phyloP scores from a whole-genome alignment of 2,113 vertebrate genomes.

The Lophochroa leadbeateri region DNA sequence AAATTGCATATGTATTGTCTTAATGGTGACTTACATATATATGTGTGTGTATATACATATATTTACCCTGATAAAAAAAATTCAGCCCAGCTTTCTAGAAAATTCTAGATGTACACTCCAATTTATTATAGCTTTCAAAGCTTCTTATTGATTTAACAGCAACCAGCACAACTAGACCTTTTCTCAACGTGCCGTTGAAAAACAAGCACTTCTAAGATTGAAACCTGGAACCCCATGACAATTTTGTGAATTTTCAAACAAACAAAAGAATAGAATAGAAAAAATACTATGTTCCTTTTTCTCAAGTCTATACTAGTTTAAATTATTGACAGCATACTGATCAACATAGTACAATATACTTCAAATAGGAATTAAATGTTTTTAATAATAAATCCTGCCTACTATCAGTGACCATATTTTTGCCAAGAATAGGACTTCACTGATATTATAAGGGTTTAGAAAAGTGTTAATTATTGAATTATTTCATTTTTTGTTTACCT shows the following conservation, averaged over 20 bases:
- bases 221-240: background rate
- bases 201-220: background rate
- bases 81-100: background rate
- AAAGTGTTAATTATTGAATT: background rate
- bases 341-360: background rate
- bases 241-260: background rate
- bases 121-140: background rate
- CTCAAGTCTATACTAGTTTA: background rate
- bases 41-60: rapidly evolving
- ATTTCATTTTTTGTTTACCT: background rate
- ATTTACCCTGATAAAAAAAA: background rate
- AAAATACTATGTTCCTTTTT: background rate
- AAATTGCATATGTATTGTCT: background rate
- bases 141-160: background rate
- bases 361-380: background rate
- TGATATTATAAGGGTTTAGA: background rate
- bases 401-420: background rate
- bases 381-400: background rate
- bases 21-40: background rate
- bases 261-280: background rate
- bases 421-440: background rate
- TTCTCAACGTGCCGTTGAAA: background rate
- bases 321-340: background rate
- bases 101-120: background rate
- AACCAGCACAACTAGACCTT: background rate